Conservation (phyloP, 2,113 vertebrate genomes). For the Siniperca chuatsi region DNA sequence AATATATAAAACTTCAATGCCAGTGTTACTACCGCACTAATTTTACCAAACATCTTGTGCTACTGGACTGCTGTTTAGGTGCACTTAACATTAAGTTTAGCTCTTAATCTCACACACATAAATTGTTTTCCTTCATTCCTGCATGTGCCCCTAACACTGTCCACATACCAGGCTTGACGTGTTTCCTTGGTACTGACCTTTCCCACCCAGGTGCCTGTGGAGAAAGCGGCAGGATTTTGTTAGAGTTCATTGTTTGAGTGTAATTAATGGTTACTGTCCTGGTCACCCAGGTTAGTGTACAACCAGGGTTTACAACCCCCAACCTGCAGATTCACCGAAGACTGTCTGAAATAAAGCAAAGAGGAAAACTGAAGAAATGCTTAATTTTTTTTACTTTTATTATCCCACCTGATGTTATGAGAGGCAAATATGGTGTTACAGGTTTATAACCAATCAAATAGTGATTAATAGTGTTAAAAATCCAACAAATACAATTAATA, state of each 20-base stretch:
- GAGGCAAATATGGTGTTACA: neutral
- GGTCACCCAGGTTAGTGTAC: neutral
- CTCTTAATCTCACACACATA: too few species aligned
- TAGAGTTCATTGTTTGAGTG: slow-evolving; percentile 24
- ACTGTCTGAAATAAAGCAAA: slow-evolving; percentile 5
- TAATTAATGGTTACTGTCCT: slow-evolving; percentile 23
- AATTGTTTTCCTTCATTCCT: neutral
- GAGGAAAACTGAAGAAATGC: neutral
- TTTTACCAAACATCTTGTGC: neutral
- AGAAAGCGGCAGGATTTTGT: slow-evolving; percentile 20
- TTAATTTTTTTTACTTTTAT: neutral
- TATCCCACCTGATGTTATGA: neutral
- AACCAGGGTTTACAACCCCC: neutral
- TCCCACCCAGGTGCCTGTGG: slow-evolving; percentile 26
- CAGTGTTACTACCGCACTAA: neutral
- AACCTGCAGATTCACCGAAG: slow-evolving; percentile 2
- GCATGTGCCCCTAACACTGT: neutral
- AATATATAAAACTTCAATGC: neutral
- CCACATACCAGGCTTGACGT: neutral
- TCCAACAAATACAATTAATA: neutral
- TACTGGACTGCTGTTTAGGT: neutral
- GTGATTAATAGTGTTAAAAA: neutral
- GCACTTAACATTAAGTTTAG: neutral
- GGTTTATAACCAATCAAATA: neutral
- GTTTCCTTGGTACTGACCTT: slow-evolving; percentile 39